Evolutionary conservation across 1,140 invertebrate genomes (phyloP), one percentile per base, ranked within the genome.

Genomic region (Steinernema khuongi): DNA sequence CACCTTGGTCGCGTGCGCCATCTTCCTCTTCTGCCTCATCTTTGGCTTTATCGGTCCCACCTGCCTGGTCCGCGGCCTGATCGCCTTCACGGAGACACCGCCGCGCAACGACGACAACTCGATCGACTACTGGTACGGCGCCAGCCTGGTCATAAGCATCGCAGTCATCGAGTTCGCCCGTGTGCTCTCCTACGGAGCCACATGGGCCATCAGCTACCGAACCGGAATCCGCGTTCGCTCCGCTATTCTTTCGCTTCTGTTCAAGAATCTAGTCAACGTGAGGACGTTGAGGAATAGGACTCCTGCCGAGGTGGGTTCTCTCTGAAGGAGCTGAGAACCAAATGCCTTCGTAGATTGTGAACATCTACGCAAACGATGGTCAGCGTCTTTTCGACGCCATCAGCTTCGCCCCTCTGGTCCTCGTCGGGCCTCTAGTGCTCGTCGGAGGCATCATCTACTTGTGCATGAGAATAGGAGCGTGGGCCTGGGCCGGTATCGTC

Each of bases 331-430:
- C n/a, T n/a, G n/a, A n/a, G 7, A 60, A 50, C 11, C 11, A 17
- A 31, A 71, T 75, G 28, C 77, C 86, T 87, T 73, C 81, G n/a
- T n/a, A 91, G 90, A 77, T 91, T 19, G 88, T 91, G 30, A 91
- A 91, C 79, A 86, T 91, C 71, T 91, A 90, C 82, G 88, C 89
- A 26, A 90, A 89, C 81, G 91, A 92, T 81, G 88, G 90, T 28
- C 87, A 89, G 81, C 87, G 90, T 36, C 85, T 91, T 17, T 91
- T 89, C 80, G 90, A 91, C 72, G 88, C 89, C 32, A 86, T 90
- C 32, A 85, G 88, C 29, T 88, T 89, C 78, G 88, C 88, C 29
- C 89, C 90, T 17, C 85, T 90, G 74, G 87, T 90, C 29, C 85
- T 91, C 41, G 88, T 88, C 31, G 90, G 90, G 1, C 90, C 90